Percentiles rank a stretch among this genome's conserved stretches.
Conservation (phyloP, 2,888 invertebrate species). For the Hanleya hanleyi region DNA sequence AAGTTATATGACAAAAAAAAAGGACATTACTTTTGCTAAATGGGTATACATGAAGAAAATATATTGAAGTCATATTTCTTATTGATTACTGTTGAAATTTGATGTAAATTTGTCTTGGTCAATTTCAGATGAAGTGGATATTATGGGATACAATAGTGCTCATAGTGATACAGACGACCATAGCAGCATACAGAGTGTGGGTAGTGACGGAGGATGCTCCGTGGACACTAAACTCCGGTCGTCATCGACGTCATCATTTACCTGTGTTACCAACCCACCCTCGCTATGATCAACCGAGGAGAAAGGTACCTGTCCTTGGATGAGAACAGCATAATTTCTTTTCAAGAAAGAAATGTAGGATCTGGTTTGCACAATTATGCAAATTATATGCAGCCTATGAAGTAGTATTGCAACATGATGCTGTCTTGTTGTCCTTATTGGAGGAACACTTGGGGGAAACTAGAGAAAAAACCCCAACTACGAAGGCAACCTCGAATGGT, state of each 20-base stretch:
- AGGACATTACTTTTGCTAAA: too few relatives aligned
- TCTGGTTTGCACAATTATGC: slow-evolving; percentile 6
- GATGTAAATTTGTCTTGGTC: slow-evolving; percentile 15
- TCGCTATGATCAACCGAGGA: neutral
- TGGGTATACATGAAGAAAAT: too few relatives aligned
- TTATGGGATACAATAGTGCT: slow-evolving; percentile 86
- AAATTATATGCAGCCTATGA: slow-evolving; percentile 10
- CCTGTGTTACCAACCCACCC: neutral
- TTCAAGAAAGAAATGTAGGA: neutral
- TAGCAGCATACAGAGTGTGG: slow-evolving; percentile 80
- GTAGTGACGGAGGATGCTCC: slow-evolving; percentile 81
- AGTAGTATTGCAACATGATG: neutral
- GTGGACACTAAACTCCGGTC: slow-evolving; percentile 41
- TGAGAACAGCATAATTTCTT: slow-evolving; percentile 4
- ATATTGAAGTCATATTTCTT: too few relatives aligned
- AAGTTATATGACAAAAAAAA: too few relatives aligned
- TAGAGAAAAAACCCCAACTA: too few relatives aligned
- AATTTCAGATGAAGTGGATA: slow-evolving; percentile 87
- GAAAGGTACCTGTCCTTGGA: neutral
- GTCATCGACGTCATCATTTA: too few relatives aligned
- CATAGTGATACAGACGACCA: slow-evolving; percentile 87
- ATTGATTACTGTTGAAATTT: too few relatives aligned
- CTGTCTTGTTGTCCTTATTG: neutral
- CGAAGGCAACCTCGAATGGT: too few relatives aligned
- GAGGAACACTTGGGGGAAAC: too few relatives aligned